These are phyloP conservation scores for Aethina tumida DNA, from an alignment of 1,140 invertebrate species.

Conservation along the genomic window DNA sequence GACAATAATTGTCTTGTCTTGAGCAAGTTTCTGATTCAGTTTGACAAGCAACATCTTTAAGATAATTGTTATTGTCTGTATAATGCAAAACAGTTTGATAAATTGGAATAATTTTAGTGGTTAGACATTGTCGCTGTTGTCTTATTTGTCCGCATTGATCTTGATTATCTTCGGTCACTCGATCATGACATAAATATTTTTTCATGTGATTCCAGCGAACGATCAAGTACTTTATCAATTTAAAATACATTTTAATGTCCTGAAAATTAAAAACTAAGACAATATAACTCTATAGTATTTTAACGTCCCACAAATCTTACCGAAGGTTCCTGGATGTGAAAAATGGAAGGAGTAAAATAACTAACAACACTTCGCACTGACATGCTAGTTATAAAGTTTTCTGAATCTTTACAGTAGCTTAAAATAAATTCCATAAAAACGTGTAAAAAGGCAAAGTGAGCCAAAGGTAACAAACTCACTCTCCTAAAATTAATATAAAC, in stretches of 20 bases:
- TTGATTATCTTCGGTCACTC: background rate
- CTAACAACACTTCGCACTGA: slow-evolving; percentile 7
- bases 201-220: slow-evolving; percentile 12
- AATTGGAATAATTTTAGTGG: slow-evolving; percentile 2
- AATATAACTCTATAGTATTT: slow-evolving; percentile 9
- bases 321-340: no score
- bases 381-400: slow-evolving; percentile 8
- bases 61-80: slow-evolving; percentile 3
- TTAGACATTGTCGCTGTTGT: slow-evolving; percentile 5
- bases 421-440: slow-evolving; percentile 13
- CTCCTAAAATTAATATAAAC: slow-evolving; percentile 11
- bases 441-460: slow-evolving; percentile 12
- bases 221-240: slow-evolving; percentile 12
- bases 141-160: slow-evolving; percentile 5
- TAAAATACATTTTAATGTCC: slow-evolving; percentile 12
- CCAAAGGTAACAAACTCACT: slow-evolving; percentile 11
- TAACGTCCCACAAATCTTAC: slow-evolving; percentile 17
- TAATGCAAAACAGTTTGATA: slow-evolving; percentile 2
- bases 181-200: slow-evolving; percentile 2
- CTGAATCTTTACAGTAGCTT: no score
- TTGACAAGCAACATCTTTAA: slow-evolving; percentile 10
- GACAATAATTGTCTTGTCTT: background rate
- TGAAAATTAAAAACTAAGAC: slow-evolving; percentile 2
- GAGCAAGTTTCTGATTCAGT: background rate
- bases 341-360: slow-evolving; percentile 17